These are phyloP conservation scores for Prionailurus viverrinus DNA, from an alignment of 2,113 vertebrate genomes.

Conservation along the genomic window DNA sequence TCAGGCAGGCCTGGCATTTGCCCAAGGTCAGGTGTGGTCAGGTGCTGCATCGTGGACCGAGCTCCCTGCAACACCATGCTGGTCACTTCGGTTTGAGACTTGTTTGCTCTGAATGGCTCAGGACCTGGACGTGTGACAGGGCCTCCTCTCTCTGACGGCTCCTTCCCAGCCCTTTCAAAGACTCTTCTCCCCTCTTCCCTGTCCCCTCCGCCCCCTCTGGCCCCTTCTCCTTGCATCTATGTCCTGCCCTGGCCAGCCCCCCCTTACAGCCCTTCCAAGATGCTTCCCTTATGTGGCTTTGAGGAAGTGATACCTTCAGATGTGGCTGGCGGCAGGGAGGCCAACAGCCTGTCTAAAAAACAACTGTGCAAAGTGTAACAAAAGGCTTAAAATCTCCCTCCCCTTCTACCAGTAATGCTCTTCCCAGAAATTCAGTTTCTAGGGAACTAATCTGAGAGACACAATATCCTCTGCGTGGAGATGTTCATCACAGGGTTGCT, in stretches of 20 bases:
- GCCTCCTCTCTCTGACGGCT: neutral
- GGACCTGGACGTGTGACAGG: neutral
- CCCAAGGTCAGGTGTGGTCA: no score
- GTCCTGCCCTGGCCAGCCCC: neutral
- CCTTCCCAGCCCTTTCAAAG: neutral
- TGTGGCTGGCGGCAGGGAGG: neutral
- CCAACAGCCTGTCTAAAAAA: neutral
- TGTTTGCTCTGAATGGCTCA: neutral
- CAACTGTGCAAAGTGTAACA: neutral
- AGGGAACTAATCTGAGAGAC: constrained; percentile 28
- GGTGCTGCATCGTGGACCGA: no score
- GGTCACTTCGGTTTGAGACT: neutral
- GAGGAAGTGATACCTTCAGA: neutral
- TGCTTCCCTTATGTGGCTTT: rapidly evolving
- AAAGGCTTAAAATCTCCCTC: neutral
- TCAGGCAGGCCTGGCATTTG: neutral
- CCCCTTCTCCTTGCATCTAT: neutral
- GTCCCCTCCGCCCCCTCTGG: rapidly evolving
- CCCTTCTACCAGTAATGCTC: neutral
- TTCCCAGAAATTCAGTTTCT: constrained; percentile 52
- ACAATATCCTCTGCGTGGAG: neutral
- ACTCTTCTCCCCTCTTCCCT: neutral
- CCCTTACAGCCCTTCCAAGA: neutral
- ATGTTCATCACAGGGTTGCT: neutral
- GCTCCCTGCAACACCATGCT: neutral